Percentiles rank a stretch among this genome's conserved stretches.
Evolutionary conservation across 1,140 invertebrate genomes (phyloP).

Genomic region (Lamellibrachia luymesi): DNA sequence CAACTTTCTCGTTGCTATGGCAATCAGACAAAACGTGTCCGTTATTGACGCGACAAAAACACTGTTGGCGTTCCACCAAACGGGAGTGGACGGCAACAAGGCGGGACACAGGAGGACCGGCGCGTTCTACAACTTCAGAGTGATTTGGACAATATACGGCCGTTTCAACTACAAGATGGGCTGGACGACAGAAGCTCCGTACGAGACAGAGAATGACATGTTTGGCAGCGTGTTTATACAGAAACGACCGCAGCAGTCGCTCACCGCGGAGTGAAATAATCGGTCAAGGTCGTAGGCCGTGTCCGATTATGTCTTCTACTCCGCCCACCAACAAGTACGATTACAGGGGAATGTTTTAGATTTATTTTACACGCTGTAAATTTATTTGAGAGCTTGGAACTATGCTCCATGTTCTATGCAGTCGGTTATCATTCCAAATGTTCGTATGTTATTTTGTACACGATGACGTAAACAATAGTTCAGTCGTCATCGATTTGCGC

Average conservation of each 20-base stretch:
- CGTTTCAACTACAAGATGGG: neutral
- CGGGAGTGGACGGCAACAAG: constrained; percentile 19
- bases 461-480: too few species aligned
- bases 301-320: too few species aligned
- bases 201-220: neutral
- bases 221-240: neutral
- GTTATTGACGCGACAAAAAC: constrained; percentile 17
- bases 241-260: neutral
- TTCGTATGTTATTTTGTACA: too few species aligned
- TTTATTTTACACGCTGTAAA: too few species aligned
- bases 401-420: too few species aligned
- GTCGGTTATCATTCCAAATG: too few species aligned
- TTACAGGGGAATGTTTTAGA: too few species aligned
- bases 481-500: too few species aligned
- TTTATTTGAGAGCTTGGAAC: too few species aligned
- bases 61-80: constrained; percentile 19
- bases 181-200: neutral
- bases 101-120: neutral
- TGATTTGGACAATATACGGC: neutral
- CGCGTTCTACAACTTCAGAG: neutral
- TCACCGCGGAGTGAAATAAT: too few species aligned
- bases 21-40: neutral
- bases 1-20: constrained; percentile 17
- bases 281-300: too few species aligned
- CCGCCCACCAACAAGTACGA: too few species aligned